Evolutionary conservation across 2,888 invertebrate genomes (phyloP).

Genomic region (Calameuta idolon): DNA sequence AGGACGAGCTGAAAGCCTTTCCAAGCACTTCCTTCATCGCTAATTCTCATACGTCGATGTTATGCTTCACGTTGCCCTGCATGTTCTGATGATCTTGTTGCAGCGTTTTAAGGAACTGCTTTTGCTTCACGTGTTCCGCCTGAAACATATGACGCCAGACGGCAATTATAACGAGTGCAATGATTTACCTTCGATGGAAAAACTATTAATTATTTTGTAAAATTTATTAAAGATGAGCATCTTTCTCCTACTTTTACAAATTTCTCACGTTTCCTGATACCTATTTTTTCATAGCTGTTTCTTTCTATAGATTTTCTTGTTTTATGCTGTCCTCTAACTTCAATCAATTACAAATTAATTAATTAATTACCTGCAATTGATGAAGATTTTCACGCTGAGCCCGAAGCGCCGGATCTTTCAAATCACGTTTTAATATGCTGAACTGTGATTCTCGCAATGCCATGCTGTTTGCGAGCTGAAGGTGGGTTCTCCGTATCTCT

Average conservation of each 20-base stretch:
- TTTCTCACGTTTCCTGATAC: background rate
- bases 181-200: background rate
- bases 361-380: constrained; percentile 47
- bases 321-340: background rate
- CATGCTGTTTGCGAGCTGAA: constrained; percentile 53
- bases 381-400: constrained; percentile 50
- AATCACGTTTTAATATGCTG: constrained; percentile 51
- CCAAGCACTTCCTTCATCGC: background rate
- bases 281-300: background rate
- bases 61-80: constrained; percentile 55
- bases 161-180: background rate
- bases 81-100: constrained; percentile 62
- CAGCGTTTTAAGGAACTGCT: constrained; percentile 59
- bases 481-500: constrained; percentile 50
- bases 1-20: background rate
- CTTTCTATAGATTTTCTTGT: background rate
- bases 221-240: background rate
- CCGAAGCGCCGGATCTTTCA: constrained; percentile 49
- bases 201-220: background rate
- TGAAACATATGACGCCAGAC: constrained; percentile 26
- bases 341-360: background rate
- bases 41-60: constrained; percentile 50
- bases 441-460: constrained; percentile 55
- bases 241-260: background rate
- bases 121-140: constrained; percentile 62